phyloP scores from a whole-genome alignment of 2,797 vertebrate genomes.

The Spatula versicolor region DNA sequence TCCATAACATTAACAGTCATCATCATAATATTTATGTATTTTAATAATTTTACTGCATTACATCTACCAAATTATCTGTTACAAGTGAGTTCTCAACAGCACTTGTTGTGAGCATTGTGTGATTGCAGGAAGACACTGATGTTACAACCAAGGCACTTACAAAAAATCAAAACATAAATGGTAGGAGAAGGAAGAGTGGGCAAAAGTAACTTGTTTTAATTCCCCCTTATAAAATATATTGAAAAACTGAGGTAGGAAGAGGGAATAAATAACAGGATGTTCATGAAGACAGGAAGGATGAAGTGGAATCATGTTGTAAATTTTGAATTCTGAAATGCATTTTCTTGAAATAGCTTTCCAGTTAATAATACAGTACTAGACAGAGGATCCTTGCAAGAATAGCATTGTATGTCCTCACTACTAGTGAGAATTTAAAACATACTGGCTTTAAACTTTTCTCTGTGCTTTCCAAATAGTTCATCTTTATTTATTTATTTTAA shows the following conservation, averaged over 20 bases:
- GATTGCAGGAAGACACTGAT: neutral
- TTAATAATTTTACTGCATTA: neutral
- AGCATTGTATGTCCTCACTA: neutral
- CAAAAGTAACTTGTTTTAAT: neutral
- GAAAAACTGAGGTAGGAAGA: neutral
- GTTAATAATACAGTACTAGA: neutral
- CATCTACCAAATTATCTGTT: neutral
- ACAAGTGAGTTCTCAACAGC: neutral
- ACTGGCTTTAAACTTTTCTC: neutral
- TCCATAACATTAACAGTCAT: neutral
- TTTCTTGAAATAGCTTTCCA: neutral
- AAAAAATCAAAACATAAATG: neutral
- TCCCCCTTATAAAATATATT: neutral
- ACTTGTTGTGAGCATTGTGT: neutral
- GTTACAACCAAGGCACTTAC: neutral
- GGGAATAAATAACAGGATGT: neutral
- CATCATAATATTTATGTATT: neutral
- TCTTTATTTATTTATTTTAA: neutral
- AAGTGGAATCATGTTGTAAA: neutral
- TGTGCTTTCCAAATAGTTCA: neutral
- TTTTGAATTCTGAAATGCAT: neutral
- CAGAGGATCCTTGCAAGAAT: neutral
- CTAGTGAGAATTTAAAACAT: neutral
- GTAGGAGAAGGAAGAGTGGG: neutral
- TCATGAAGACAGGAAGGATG: neutral